Conservation (phyloP, 2,797 vertebrate genomes). For the Sebastes steindachneri region DNA sequence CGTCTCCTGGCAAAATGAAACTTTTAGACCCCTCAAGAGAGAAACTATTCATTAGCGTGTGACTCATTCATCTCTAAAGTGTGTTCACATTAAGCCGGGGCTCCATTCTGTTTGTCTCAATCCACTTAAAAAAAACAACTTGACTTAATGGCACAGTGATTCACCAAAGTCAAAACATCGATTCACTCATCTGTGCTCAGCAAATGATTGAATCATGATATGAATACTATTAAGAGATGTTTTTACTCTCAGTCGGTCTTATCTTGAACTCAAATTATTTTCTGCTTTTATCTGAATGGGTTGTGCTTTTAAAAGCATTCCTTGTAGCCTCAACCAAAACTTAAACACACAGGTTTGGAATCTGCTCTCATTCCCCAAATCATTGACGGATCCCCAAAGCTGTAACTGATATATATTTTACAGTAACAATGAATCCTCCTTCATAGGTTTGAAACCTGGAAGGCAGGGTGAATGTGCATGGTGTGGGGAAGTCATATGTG, state of each 20-base stretch:
- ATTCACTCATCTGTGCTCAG: not conserved
- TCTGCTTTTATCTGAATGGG: not conserved
- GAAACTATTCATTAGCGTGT: conserved; percentile 46
- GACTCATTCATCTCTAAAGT: conserved; percentile 50
- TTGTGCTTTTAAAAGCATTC: too few relatives aligned
- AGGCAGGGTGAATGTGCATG: rapidly evolving
- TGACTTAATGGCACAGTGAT: not conserved
- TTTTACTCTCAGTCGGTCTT: not conserved
- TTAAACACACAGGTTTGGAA: too few relatives aligned
- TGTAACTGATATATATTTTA: too few relatives aligned
- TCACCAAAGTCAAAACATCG: conserved; percentile 22
- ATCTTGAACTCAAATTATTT: not conserved
- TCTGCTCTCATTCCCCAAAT: too few relatives aligned
- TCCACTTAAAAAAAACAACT: not conserved
- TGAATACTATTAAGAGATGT: not conserved
- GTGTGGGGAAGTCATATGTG: too few relatives aligned
- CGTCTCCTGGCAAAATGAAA: conserved; percentile 56
- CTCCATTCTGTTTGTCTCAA: conserved; percentile 4
- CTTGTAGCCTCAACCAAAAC: too few relatives aligned
- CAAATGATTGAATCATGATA: not conserved
- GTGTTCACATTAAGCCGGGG: conserved; percentile 14
- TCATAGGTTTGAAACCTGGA: too few relatives aligned
- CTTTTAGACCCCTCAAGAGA: conserved; percentile 49
- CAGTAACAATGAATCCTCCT: too few relatives aligned
- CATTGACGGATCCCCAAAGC: too few relatives aligned